These are phyloP conservation scores for Perccottus glenii DNA, from an alignment of 2,113 vertebrate species.

Conservation along the genomic window DNA sequence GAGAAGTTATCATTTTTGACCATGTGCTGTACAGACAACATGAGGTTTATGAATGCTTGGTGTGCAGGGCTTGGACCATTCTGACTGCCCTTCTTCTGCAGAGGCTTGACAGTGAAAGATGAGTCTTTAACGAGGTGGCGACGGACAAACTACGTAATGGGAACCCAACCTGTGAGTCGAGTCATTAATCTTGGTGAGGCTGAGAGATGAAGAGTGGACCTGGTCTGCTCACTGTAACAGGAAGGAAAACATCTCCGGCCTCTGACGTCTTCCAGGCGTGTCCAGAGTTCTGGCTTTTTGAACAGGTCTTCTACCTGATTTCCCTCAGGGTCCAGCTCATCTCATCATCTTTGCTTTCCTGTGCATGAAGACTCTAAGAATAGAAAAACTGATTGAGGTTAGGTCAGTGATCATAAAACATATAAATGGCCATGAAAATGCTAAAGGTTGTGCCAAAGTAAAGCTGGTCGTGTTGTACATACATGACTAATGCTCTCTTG, in stretches of 20 bases:
- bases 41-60: conserved; percentile 51
- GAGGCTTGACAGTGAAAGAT: conserved; percentile 71
- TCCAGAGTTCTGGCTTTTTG: conserved; percentile 56
- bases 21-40: conserved; percentile 47
- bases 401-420: conserved; percentile 56
- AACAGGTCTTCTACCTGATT: conserved; percentile 51
- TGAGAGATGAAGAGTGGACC: conserved; percentile 58
- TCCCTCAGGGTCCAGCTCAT: conserved; percentile 40
- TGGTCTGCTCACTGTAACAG: conserved; percentile 72
- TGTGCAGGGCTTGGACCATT: conserved; percentile 40
- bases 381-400: conserved; percentile 54
- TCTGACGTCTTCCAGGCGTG: conserved; percentile 57
- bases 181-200: conserved; percentile 72
- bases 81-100: conserved; percentile 32
- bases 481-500: conserved; percentile 1
- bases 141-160: conserved; percentile 75
- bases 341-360: conserved; percentile 47
- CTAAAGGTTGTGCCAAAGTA: conserved; percentile 13
- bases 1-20: conserved; percentile 39
- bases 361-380: conserved; percentile 40
- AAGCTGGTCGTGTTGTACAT: conserved; percentile 20
- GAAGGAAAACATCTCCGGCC: conserved; percentile 50
- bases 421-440: conserved; percentile 12
- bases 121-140: conserved; percentile 74
- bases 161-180: conserved; percentile 71